Evolutionary conservation across 2,888 invertebrate genomes (phyloP).

Genomic region (Sicus ferrugineus): DNA sequence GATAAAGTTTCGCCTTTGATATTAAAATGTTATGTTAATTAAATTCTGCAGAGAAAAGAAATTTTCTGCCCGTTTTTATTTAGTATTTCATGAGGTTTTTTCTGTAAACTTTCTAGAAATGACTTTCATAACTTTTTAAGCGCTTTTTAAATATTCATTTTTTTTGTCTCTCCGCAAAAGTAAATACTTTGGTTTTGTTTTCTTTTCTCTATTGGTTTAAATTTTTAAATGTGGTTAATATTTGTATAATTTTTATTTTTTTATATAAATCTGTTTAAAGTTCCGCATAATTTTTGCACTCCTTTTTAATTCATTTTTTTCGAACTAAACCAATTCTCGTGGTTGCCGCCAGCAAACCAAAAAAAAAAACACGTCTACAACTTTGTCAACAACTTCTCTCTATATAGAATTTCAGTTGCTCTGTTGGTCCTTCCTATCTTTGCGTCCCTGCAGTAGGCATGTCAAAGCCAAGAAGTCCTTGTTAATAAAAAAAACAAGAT

Average conservation of each 20-base stretch:
- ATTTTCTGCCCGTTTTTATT: neutral
- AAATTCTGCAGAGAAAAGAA: conserved; percentile 17
- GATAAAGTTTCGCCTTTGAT: conserved; percentile 25
- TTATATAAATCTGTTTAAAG: no score
- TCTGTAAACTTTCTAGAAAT: neutral
- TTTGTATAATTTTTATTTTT: no score
- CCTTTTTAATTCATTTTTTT: no score
- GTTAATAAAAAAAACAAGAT: neutral
- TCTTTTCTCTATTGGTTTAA: no score
- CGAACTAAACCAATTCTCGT: neutral
- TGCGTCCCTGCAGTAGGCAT: neutral
- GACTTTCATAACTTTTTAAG: no score
- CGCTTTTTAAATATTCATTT: no score
- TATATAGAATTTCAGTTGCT: neutral
- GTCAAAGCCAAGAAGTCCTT: neutral
- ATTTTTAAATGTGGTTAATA: no score
- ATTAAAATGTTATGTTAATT: conserved; percentile 25
- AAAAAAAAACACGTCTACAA: conserved; percentile 26
- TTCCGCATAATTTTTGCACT: no score
- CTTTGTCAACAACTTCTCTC: conserved; percentile 18
- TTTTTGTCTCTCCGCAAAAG: no score
- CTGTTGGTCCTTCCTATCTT: neutral
- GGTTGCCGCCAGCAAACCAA: conserved; percentile 14
- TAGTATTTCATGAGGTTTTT: neutral
- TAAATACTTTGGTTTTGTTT: no score